Evolutionary conservation across 1,140 invertebrate species (phyloP).

Genomic region (Diabrotica undecimpunctata): DNA sequence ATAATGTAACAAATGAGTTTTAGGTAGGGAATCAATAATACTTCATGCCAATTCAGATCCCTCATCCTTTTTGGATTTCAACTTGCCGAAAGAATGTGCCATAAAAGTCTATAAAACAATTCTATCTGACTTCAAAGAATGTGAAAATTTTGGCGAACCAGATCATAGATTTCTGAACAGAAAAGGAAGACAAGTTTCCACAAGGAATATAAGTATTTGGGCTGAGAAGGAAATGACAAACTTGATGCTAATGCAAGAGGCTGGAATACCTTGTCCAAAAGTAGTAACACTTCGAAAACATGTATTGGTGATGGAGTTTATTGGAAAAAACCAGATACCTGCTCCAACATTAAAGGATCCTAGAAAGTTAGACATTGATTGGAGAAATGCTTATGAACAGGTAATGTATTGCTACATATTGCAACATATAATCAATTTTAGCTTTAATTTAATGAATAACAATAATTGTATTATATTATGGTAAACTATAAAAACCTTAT

Average conservation of each 20-base stretch:
- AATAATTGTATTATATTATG: too few relatives aligned
- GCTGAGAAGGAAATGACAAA: constrained; percentile 92
- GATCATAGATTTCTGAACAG: constrained; percentile 73
- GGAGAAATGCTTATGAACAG: constrained; percentile 56
- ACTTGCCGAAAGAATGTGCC: constrained; percentile 64
- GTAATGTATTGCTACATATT: constrained; percentile 20
- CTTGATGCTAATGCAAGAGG: constrained; percentile 64
- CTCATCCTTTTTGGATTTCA: constrained; percentile 49
- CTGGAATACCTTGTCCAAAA: constrained; percentile 74
- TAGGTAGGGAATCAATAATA: constrained; percentile 85
- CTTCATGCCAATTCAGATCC: constrained; percentile 66
- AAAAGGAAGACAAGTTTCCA: constrained; percentile 71
- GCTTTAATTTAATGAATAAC: too few relatives aligned
- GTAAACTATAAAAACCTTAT: too few relatives aligned
- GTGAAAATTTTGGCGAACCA: constrained; percentile 80
- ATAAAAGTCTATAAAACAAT: constrained; percentile 64
- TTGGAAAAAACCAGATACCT: constrained; percentile 70
- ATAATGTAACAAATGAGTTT: constrained; percentile 43
- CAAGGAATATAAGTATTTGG: constrained; percentile 74
- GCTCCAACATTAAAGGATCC: constrained; percentile 84
- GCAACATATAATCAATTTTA: too few relatives aligned
- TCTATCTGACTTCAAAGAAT: constrained; percentile 69
- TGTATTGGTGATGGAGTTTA: constrained; percentile 84
- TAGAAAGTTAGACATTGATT: constrained; percentile 52
- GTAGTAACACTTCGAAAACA: constrained; percentile 80